Evolutionary conservation across 1,140 invertebrate genomes (phyloP).

Genomic region (Coelopa frigida): DNA sequence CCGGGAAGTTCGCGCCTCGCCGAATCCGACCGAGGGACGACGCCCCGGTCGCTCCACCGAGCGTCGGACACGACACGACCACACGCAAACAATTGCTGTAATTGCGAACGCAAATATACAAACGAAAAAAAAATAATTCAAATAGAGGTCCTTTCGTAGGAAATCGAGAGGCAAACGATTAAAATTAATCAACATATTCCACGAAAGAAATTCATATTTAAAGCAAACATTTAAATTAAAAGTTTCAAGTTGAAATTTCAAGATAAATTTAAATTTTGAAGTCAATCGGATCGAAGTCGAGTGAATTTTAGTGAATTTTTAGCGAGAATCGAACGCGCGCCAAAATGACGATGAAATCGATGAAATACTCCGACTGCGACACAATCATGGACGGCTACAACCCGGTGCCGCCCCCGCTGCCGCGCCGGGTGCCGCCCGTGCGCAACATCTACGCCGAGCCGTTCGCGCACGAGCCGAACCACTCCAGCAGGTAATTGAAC

Average conservation of each 20-base stretch:
- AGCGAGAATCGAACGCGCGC: slow-evolving; percentile 1
- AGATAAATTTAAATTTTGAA: neutral
- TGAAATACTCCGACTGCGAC: slow-evolving; percentile 47
- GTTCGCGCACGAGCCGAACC: slow-evolving; percentile 49
- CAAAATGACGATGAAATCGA: slow-evolving; percentile 47
- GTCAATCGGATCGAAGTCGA: too few species aligned
- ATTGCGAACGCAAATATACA: slow-evolving; percentile 5
- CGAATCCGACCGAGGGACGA: too few species aligned
- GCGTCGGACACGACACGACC: too few species aligned
- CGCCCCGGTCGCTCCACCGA: too few species aligned
- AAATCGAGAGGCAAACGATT: slow-evolving; percentile 9
- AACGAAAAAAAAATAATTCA: slow-evolving; percentile 7
- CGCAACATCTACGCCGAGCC: slow-evolving; percentile 52
- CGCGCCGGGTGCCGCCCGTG: slow-evolving; percentile 46
- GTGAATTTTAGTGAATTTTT: too few species aligned
- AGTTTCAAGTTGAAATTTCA: too few species aligned
- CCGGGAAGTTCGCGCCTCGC: too few species aligned
- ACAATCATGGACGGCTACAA: slow-evolving; percentile 51
- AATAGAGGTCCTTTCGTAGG: neutral
- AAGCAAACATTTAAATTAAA: slow-evolving; percentile 17
- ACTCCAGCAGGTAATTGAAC: slow-evolving; percentile 45
- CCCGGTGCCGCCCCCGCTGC: slow-evolving; percentile 49
- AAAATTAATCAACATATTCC: slow-evolving; percentile 13
- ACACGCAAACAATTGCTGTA: neutral
- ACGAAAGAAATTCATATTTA: slow-evolving; percentile 12